These are phyloP conservation scores for Psilanteris sp. DNA, from an alignment of 1,140 invertebrate species.

Conservation along the genomic window DNA sequence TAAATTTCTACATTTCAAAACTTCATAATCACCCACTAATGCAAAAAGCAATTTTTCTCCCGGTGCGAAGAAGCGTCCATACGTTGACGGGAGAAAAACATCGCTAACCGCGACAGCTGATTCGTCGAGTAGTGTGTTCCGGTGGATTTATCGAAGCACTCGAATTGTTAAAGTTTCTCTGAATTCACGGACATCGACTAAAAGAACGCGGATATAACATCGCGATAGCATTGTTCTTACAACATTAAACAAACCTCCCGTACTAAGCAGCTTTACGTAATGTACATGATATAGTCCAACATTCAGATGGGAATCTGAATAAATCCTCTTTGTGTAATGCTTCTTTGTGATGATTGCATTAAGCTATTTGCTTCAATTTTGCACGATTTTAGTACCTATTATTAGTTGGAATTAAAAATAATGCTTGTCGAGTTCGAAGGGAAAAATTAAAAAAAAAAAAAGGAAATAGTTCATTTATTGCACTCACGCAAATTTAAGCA, in stretches of 20 bases:
- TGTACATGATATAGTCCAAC: slow-evolving; percentile 59
- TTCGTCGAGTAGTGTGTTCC: too few species aligned
- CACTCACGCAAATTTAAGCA: background rate
- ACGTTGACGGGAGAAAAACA: too few species aligned
- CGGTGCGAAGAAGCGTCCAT: too few species aligned
- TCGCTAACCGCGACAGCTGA: too few species aligned
- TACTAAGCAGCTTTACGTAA: slow-evolving; percentile 59
- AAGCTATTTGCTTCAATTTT: slow-evolving; percentile 52
- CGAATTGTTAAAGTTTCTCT: slow-evolving; percentile 20
- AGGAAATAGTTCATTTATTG: too few species aligned
- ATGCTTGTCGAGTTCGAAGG: background rate
- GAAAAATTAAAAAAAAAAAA: too few species aligned
- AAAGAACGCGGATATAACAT: slow-evolving; percentile 46
- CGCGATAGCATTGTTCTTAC: slow-evolving; percentile 52
- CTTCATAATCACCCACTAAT: too few species aligned
- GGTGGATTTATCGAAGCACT: slow-evolving; percentile 2
- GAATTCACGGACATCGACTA: slow-evolving; percentile 27
- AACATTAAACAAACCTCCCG: slow-evolving; percentile 48
- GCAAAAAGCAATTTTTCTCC: too few species aligned
- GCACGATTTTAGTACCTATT: slow-evolving; percentile 25
- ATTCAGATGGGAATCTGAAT: slow-evolving; percentile 44
- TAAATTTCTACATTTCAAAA: too few species aligned
- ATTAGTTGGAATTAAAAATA: slow-evolving; percentile 10
- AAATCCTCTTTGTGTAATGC: slow-evolving; percentile 63
- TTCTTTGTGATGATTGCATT: slow-evolving; percentile 52